Base-by-base conservation (phyloP, 1,140 invertebrate genomes). In the Trachymyrmex septentrionalis region DNA sequence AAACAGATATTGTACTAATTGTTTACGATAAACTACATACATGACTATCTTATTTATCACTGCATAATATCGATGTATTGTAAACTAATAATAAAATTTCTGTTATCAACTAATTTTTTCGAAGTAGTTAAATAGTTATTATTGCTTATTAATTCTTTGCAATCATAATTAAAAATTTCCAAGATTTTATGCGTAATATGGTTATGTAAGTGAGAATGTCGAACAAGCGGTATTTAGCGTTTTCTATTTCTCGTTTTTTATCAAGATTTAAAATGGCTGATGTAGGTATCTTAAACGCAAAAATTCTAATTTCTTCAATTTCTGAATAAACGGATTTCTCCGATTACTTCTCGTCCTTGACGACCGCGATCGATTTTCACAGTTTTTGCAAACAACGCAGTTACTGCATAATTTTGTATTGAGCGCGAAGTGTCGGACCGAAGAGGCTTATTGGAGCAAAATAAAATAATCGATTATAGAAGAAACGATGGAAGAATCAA, bases 281-380 rank as follows among this genome's bases (percentile, higher is more conserved):
- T 1, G 44, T 69, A 50, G 21, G 16, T 67, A n/a, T 44, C 0
- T 69, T 50, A 69, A 50, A 50, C 6, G 38, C 2, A 2, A 69
- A 50, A 69, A 69, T 48, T 48, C 12, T 24, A 38, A 69, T 48
- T 69, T 67, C 10, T 38, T n/a, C 4, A 3, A 67, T 67, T 67
- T 66, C 27, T 38, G 30, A 34, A 21, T 67, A 44, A 44, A 67
- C 64, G 21, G 64, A 44, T 67, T 67, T 50, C 38, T 69, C 38
- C 66, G 21, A 50, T 69, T 69, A 69, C 66, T 7, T 1, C 14
- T 6, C 21, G 14, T 69, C 21, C 66, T 50, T 27, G 66, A 69
- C 14, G 14, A 48, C 16, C 66, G 66, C 38, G 7, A 24, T 69
- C 66, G 14, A 69, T 69, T 69, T 69, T 69, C 66, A 12, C 66